Evolutionary conservation across 2,113 vertebrate species (phyloP), one percentile per base, ranked within the genome.

Genomic region (Myiozetetes cayanensis): DNA sequence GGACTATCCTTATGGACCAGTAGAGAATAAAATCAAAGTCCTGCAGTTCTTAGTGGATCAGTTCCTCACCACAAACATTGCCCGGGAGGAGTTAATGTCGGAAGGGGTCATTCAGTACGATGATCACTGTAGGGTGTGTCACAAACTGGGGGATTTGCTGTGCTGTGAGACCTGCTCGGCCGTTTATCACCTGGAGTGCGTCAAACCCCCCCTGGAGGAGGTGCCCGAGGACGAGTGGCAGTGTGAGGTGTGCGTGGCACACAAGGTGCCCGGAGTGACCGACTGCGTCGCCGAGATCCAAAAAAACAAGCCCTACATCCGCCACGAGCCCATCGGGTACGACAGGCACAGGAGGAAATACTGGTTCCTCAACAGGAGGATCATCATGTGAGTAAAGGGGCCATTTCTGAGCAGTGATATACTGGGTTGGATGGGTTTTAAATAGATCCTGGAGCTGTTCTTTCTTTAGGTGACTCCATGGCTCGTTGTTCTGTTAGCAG

Each of bases 151-250:
- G 35, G 99, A 99, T 96, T 98, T 99, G 97, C 98, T 99, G 75
- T 99, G 99, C 97, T 99, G 99, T 55, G 99, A 99, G 98, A 99
- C 99, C 8, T 99, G 99, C 94, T 98, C 99, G 1, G 99, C 99
- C 0, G 99, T 99, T 13, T 99, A 99, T 97, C 99, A 99, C 94
- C 98, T 99, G 96, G 99, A 99, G 97, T 99, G 99, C 1, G 99
- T 99, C 94, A 99, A 99, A 28, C 99, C 99, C 0, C 99, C 99
- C 11, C 98, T 99, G 53, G 98, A 98, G 94, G 99, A 98, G 91
- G 99, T 99, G 28, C 99, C 99, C 0, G 99, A 99, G 97, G 99
- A 99, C 9, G 99, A 99, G 85, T 99, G 99, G 99, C 99, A 99
- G 98, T 99, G 99, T 43, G 99, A 99, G 97, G 98, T 99, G 39